These are phyloP conservation scores for Dryoscopus gambensis DNA, from an alignment of 2,113 vertebrate genomes.

Conservation along the genomic window DNA sequence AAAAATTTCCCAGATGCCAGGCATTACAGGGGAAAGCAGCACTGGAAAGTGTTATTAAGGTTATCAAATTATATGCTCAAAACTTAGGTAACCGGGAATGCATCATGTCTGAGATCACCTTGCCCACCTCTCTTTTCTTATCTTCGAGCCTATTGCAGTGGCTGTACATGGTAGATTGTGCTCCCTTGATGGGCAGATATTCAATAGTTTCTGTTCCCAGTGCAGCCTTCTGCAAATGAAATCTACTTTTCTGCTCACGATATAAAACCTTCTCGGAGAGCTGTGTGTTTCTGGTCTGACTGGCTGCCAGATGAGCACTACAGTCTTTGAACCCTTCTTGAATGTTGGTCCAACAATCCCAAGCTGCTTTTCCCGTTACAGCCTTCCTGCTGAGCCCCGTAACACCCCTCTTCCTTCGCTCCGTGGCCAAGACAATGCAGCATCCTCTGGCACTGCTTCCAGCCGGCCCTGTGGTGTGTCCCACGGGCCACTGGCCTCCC, in stretches of 20 bases:
- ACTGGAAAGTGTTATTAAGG: neutral
- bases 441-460: neutral
- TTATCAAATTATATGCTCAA: neutral
- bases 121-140: neutral
- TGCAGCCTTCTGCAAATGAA: neutral
- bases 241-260: neutral
- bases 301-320: neutral
- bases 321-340: neutral
- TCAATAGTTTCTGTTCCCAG: neutral
- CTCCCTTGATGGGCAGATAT: neutral
- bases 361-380: neutral
- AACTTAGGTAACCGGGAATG: neutral
- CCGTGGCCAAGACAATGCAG: rapidly evolving
- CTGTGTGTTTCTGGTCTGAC: neutral
- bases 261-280: neutral
- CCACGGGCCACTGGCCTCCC: neutral
- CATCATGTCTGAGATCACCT: neutral
- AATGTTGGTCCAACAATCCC: neutral
- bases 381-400: rapidly evolving
- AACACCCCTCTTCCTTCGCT: neutral
- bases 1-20: neutral
- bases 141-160: neutral
- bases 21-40: neutral
- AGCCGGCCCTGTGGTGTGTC: rapidly evolving
- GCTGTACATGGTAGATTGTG: neutral